Evolutionary conservation across 2,113 vertebrate genomes (phyloP).

Genomic region (Scolopax mira): DNA sequence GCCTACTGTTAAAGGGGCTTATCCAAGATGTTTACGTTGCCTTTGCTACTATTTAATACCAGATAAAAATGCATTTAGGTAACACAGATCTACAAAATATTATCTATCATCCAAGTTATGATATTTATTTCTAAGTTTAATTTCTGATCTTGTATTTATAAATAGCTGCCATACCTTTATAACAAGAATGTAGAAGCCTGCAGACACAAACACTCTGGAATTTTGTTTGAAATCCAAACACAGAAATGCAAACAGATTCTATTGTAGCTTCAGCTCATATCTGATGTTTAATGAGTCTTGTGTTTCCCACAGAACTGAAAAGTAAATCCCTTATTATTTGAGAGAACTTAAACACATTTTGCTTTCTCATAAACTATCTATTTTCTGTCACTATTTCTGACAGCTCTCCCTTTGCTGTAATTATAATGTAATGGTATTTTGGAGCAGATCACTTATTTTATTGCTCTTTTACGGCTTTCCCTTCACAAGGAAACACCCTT

Average conservation of each 20-base stretch:
- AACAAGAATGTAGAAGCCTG: not conserved
- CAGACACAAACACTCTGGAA: not conserved
- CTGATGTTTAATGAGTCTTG: not conserved
- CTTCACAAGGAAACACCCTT: not conserved
- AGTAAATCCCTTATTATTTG: not conserved
- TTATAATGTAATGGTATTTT: not conserved
- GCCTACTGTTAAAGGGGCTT: not conserved
- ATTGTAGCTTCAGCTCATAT: not conserved
- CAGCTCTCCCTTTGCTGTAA: not conserved
- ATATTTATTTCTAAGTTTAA: too few relatives aligned
- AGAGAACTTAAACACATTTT: not conserved
- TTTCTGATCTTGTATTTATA: not conserved
- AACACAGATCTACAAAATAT: too few relatives aligned
- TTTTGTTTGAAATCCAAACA: not conserved
- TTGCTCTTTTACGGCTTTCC: not conserved
- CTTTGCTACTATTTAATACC: not conserved
- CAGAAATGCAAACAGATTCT: not conserved
- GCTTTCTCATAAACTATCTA: not conserved
- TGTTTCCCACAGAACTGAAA: slow-evolving; percentile 1
- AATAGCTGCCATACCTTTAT: not conserved
- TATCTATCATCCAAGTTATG: too few relatives aligned
- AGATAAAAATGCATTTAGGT: too few relatives aligned
- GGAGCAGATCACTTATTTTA: not conserved
- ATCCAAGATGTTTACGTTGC: not conserved
- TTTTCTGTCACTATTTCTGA: not conserved